These are phyloP conservation scores for Macrosiphum euphorbiae DNA, from an alignment of 2,888 invertebrate species.

Conservation along the genomic window DNA sequence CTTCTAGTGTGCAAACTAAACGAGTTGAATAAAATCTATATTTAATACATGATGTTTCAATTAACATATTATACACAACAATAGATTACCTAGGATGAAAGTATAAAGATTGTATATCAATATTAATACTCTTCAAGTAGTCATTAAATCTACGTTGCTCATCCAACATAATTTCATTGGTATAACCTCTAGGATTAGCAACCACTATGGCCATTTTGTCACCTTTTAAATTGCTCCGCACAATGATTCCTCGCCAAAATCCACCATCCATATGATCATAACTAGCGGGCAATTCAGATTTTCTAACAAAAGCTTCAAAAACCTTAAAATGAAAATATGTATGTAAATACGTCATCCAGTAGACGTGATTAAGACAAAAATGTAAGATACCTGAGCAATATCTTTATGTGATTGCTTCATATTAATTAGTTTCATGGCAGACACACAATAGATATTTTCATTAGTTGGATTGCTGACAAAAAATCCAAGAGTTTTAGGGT, in stretches of 20 bases:
- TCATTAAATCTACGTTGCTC: constrained; percentile 77
- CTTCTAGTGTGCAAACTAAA: constrained; percentile 69
- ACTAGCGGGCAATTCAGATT: constrained; percentile 80
- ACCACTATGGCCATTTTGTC: constrained; percentile 89
- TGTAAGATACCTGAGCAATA: constrained; percentile 68
- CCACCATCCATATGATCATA: constrained; percentile 80
- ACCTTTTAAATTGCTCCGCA: constrained; percentile 73
- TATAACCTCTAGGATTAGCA: constrained; percentile 72
- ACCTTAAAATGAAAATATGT: constrained; percentile 67
- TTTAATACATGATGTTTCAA: not conserved
- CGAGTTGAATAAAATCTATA: constrained; percentile 23
- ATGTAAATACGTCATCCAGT: not conserved
- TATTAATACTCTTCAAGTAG: constrained; percentile 72
- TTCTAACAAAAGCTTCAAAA: constrained; percentile 81
- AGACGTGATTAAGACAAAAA: not conserved
- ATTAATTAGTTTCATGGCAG: constrained; percentile 69
- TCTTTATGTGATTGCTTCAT: constrained; percentile 69
- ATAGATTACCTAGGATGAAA: constrained; percentile 63
- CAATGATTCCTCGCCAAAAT: constrained; percentile 73
- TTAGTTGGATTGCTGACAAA: constrained; percentile 69
- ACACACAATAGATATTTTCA: constrained; percentile 69
- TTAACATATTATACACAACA: not conserved
- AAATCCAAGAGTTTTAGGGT: constrained; percentile 70
- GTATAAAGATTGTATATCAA: constrained; percentile 63
- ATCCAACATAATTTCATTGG: constrained; percentile 75